Conservation (phyloP, 2,888 invertebrate genomes). For the Frankliniella intonsa region DNA sequence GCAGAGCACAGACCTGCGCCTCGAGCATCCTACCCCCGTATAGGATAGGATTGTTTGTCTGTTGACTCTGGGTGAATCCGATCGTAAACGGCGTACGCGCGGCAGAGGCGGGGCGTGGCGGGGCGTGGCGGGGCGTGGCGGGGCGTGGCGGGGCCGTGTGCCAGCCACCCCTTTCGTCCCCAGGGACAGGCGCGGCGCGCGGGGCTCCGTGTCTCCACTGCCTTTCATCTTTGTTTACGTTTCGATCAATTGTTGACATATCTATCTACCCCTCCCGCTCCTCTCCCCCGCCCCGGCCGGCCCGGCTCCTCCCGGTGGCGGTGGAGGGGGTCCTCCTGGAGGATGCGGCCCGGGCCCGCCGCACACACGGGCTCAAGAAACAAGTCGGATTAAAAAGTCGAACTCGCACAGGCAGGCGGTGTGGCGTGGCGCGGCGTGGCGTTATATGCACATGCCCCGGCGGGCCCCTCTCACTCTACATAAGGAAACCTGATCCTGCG, state of each 20-base stretch:
- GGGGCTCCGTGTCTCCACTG: not conserved
- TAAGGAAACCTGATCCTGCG: not conserved
- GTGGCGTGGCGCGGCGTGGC: not conserved
- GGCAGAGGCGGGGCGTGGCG: not conserved
- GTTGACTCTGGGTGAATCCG: conserved; percentile 12
- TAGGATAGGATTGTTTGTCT: conserved; percentile 13
- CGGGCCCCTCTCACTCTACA: not conserved
- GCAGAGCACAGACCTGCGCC: no score
- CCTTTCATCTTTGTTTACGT: conserved; percentile 22
- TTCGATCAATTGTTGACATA: conserved; percentile 17
- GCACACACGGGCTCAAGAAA: not conserved
- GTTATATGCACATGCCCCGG: no score
- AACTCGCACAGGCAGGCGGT: not conserved
- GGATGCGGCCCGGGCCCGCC: not conserved
- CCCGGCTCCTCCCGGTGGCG: not conserved
- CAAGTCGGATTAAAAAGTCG: not conserved
- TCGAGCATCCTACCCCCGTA: not conserved
- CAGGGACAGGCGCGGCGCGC: no score
- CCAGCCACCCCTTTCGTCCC: no score
- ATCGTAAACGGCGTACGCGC: not conserved
- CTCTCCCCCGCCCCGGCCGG: no score
- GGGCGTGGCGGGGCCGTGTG: not conserved
- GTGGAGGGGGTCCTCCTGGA: not conserved
- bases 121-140: not conserved
- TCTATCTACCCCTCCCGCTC: not conserved